Conservation (phyloP, 2,797 vertebrate genomes). For the Todus mexicanus region DNA sequence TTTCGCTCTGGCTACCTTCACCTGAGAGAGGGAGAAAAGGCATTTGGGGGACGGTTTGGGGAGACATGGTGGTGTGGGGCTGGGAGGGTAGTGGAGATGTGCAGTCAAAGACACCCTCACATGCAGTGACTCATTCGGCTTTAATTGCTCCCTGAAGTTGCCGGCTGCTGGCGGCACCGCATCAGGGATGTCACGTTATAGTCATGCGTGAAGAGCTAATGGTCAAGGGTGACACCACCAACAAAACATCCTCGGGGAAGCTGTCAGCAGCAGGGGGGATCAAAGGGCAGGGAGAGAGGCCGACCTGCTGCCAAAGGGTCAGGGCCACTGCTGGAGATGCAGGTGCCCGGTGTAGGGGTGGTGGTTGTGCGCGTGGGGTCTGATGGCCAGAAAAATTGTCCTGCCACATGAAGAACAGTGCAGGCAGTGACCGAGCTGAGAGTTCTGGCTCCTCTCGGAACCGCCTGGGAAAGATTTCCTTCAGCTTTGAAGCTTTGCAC, state of each 20-base stretch:
- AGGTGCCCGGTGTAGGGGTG: neutral
- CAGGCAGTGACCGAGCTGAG: neutral
- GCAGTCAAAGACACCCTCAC: neutral
- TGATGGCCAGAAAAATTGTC: neutral
- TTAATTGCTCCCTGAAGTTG: conserved; percentile 26
- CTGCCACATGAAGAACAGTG: neutral
- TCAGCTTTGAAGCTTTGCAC: neutral
- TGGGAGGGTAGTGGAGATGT: neutral
- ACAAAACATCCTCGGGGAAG: conserved; percentile 44
- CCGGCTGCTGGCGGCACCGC: neutral
- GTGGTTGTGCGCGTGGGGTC: neutral
- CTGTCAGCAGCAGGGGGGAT: neutral
- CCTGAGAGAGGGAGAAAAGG: no score
- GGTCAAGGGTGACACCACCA: conserved; percentile 60
- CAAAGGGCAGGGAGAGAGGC: conserved; percentile 20
- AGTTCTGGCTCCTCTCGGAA: neutral
- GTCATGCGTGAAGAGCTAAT: conserved; percentile 60
- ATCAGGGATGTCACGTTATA: conserved; percentile 44
- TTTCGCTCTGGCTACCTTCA: neutral
- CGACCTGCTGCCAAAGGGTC: neutral
- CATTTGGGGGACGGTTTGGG: neutral
- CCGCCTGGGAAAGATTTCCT: neutral
- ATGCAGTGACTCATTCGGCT: neutral
- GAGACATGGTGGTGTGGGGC: neutral
- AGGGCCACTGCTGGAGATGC: neutral